Evolutionary conservation across 2,113 vertebrate species (phyloP), one percentile per base, ranked within the genome.

Genomic region (Rhea americana): DNA sequence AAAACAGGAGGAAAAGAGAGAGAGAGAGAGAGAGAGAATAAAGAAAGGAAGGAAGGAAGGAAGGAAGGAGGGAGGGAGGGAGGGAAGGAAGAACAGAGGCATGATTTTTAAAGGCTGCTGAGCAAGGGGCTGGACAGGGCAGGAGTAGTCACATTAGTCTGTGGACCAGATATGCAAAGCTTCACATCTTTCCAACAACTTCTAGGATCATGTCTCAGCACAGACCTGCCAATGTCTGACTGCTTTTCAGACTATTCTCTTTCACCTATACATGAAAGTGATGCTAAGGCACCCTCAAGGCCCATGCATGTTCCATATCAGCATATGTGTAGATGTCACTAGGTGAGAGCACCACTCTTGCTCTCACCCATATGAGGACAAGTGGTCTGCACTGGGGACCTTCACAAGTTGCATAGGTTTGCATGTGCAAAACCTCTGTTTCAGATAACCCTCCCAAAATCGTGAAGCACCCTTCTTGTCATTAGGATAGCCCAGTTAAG

Each of bases 301-400:
- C 16, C 28, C 78, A 19, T 0, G 1, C 18, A 30, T 1, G n/a
- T 4, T 50, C 35, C 51, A 61, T 3, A 6, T 7, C 70, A 87
- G 53, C 43, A 32, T 1, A 1, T 41, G 53, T 59, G 26, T 8
- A 47, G 41, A 6, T 53, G 55, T 18, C 45, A n/a, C 68, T 2
- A 10, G 82, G 22, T 58, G 66, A 79, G 56, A 85, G 13, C 50
- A 71, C 12, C 61, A 22, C 45, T 71, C 22, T 11, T 55, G 7
- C 24, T 62, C 62, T 61, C 45, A 17, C 26, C 9, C 0, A 4
- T 5, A 45, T 80, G 58, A 72, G 43, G 35, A 47, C 28, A 51
- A 30, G 47, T 30, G 77, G 25, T 5, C n/a, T 9, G 7, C 48
- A 37, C 9, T 19, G 48, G 30, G 50, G 18, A 66, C 25, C 62